Base-by-base conservation (phyloP, 2,797 vertebrate species). In the Arctocebus calabarensis region DNA sequence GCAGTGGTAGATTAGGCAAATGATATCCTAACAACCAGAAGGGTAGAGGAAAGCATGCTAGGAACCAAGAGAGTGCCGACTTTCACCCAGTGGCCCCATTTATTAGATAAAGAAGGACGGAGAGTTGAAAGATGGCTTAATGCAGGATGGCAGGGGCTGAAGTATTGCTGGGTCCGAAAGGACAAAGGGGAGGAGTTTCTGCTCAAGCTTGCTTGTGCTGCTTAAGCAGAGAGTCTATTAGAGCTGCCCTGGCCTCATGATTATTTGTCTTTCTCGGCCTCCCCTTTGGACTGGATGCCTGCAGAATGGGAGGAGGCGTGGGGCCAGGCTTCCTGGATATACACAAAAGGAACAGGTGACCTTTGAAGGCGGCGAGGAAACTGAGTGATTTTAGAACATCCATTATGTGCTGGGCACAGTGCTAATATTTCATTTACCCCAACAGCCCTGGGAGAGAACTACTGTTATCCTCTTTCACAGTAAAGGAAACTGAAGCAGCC, bases 101-200 rank as follows among this genome's bases (percentile, higher is more conserved):
- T 66, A 93, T 91, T 88, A 95, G 71, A 40, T 92, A 70, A 95
- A 89, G 86, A 93, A 37, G 82, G 89, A 91, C 74, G 81, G 55
- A 89, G 70, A 73, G 37, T 61, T 70, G 93, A 93, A 88, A 87
- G 22, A 20, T 23, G 14, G 6, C 75, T 93, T 94, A 96, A 70
- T 87, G 71, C 45, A 68, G 59, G 66, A 37, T 79, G 92, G 79
- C 92, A 94, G 77, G 55, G 70, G 66, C 64, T 86, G 79, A 94
- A 73, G 59, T 66, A 40, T 34, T 59, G 27, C 81, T 61, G 64
- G 40, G 61, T 74, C 66, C 43, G 25, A 52, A 74, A 81, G 88
- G 88, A 59, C 61, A 78, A 52, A 89, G 86, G 40, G 45, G 75
- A 89, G 52, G 64, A 70, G 73, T 79, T 88, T 93, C 34, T 0